A percentile compares a stretch with the other conserved stretches of the same genome.
These are phyloP conservation scores for Mamestra brassicae DNA, from an alignment of 2,888 invertebrate genomes.

Conservation along the genomic window DNA sequence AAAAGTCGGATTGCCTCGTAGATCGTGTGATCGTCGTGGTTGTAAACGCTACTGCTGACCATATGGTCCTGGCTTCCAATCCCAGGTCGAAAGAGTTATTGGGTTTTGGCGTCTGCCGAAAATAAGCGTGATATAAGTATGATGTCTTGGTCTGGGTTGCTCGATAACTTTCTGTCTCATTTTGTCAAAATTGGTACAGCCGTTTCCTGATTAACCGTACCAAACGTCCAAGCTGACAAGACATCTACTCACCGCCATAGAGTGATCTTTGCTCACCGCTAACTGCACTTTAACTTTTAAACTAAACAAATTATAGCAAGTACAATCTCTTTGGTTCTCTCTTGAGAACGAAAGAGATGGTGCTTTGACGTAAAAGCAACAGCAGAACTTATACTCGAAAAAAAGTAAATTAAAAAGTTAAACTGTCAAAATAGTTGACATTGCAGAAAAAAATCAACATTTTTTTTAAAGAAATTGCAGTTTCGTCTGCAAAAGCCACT, in stretches of 20 bases:
- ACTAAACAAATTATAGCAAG: no score
- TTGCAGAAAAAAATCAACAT: not conserved
- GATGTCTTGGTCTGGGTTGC: no score
- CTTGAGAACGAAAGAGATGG: not conserved
- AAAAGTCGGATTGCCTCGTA: not conserved
- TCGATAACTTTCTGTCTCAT: no score
- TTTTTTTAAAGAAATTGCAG: not conserved
- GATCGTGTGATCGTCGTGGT: not conserved
- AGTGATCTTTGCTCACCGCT: no score
- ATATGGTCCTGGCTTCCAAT: not conserved
- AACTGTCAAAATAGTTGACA: conserved; percentile 22
- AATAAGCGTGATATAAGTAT: not conserved
- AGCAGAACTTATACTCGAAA: not conserved
- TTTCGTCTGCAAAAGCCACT: not conserved
- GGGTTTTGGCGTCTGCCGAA: not conserved
- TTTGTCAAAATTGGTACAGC: no score
- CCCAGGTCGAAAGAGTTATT: not conserved
- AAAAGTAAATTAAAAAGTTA: conserved; percentile 8
- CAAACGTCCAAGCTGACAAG: no score
- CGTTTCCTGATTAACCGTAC: no score
- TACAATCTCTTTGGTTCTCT: no score
- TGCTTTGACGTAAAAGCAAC: not conserved
- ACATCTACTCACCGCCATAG: no score
- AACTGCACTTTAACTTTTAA: no score
- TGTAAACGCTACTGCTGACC: not conserved